Evolutionary conservation across 37 sponge, comb jelly and placozoan genomes (phyloP).

Genomic region (Chondrosia reniformis): DNA sequence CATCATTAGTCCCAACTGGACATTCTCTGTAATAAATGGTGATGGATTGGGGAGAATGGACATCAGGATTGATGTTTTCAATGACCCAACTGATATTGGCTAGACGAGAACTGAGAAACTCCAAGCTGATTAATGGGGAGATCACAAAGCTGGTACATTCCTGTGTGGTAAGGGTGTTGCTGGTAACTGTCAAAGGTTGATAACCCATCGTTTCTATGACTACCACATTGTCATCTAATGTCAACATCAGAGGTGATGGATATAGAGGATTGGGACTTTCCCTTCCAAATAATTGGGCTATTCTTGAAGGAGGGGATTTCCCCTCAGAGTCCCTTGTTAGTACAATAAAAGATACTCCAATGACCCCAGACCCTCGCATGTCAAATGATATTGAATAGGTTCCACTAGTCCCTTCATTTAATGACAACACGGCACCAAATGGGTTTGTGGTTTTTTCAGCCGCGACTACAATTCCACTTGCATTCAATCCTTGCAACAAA

Average conservation of each 20-base stretch:
- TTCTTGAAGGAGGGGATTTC: conserved; percentile 14
- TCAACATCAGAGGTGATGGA: conserved; percentile 1
- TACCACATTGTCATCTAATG: background rate
- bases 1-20: background rate
- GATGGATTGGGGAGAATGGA: conserved; percentile 10
- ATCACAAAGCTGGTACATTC: conserved; percentile 47
- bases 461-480: background rate
- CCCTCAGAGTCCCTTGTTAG: conserved; percentile 32
- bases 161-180: conserved; percentile 27
- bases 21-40: background rate
- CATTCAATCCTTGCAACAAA: background rate
- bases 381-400: conserved; percentile 13
- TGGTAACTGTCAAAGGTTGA: conserved; percentile 26
- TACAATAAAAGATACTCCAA: conserved; percentile 52
- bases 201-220: conserved; percentile 39
- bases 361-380: background rate
- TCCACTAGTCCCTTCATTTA: background rate
- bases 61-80: conserved; percentile 20
- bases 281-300: conserved; percentile 34
- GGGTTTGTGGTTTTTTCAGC: conserved; percentile 9
- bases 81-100: conserved; percentile 34
- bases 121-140: background rate
- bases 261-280: conserved; percentile 14
- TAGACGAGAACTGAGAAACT: conserved; percentile 29
- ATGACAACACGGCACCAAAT: conserved; percentile 18